A percentile compares a stretch with the other conserved stretches of the same genome.
Conservation (phyloP, 2,888 invertebrate genomes). For the Volucella inanis region DNA sequence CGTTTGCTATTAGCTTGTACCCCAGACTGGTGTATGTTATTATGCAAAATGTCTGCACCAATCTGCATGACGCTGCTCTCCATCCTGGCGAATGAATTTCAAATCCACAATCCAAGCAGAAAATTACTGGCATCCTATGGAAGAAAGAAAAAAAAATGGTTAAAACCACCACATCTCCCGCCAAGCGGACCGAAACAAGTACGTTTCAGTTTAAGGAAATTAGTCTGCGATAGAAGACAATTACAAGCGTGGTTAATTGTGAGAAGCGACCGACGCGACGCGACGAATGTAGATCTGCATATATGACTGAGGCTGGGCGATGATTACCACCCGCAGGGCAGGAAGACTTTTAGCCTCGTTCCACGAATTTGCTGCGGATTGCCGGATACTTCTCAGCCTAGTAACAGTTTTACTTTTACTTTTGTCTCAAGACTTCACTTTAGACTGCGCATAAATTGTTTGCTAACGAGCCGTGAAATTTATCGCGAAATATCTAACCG, state of each 20-base stretch:
- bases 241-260: constrained; percentile 64
- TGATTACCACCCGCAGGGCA: constrained; percentile 51
- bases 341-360: neutral
- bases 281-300: constrained; percentile 9
- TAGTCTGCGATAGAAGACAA: constrained; percentile 55
- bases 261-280: constrained; percentile 50
- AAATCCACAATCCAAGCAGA: constrained; percentile 66
- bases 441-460: constrained; percentile 63
- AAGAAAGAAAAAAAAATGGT: neutral
- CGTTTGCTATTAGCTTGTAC: constrained; percentile 69
- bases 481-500: constrained; percentile 57
- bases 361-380: neutral
- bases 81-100: constrained; percentile 66
- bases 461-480: constrained; percentile 73
- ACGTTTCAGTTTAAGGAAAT: constrained; percentile 37
- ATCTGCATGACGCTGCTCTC: constrained; percentile 52
- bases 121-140: constrained; percentile 51
- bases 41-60: constrained; percentile 67
- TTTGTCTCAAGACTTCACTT: constrained; percentile 50
- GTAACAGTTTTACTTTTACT: constrained; percentile 63
- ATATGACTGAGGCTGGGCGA: constrained; percentile 52
- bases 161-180: constrained; percentile 1
- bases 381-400: constrained; percentile 14
- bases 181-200: constrained; percentile 21
- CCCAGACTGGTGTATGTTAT: constrained; percentile 57